Percentiles rank a stretch among this genome's conserved stretches.
Evolutionary conservation across 2,113 vertebrate species (phyloP).

Genomic region (Oreotragus oreotragus): DNA sequence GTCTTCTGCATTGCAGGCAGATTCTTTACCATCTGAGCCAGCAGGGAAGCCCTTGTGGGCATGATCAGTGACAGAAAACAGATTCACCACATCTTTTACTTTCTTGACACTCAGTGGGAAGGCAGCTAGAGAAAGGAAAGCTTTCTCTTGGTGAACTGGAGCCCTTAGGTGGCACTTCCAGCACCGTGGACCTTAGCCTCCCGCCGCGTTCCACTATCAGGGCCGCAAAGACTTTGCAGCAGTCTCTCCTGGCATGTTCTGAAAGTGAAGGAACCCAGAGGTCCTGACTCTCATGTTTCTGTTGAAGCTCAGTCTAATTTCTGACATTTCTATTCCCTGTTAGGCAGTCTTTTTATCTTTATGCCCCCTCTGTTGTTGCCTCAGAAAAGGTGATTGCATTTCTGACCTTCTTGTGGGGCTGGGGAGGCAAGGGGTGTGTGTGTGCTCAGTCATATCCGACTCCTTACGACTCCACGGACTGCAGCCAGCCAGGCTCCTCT

Average conservation of each 20-base stretch:
- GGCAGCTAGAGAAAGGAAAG: not conserved
- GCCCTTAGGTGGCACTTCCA: not conserved
- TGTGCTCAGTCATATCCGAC: not conserved
- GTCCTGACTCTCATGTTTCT: constrained; percentile 11
- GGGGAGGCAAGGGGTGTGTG: not conserved
- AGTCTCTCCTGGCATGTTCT: not conserved
- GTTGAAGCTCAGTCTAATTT: not conserved
- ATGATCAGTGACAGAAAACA: not conserved
- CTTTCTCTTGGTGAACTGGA: not conserved
- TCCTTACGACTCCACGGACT: fast-evolving
- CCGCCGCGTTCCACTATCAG: not conserved
- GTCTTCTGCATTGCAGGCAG: not conserved
- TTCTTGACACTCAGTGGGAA: not conserved
- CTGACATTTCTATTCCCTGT: not conserved
- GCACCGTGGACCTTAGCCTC: not conserved
- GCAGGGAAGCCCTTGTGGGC: not conserved
- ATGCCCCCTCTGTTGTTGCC: not conserved
- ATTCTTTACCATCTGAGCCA: not conserved
- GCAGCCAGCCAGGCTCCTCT: not conserved
- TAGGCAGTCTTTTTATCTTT: not conserved
- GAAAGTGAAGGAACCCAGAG: not conserved
- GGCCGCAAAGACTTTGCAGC: not conserved
- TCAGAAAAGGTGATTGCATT: not conserved
- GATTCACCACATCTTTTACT: not conserved
- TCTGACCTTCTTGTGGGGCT: not conserved